A percentile compares a stretch with the other conserved stretches of the same genome.
Evolutionary conservation across 2,113 vertebrate species (phyloP).

Genomic region (Archocentrus centrarchus): DNA sequence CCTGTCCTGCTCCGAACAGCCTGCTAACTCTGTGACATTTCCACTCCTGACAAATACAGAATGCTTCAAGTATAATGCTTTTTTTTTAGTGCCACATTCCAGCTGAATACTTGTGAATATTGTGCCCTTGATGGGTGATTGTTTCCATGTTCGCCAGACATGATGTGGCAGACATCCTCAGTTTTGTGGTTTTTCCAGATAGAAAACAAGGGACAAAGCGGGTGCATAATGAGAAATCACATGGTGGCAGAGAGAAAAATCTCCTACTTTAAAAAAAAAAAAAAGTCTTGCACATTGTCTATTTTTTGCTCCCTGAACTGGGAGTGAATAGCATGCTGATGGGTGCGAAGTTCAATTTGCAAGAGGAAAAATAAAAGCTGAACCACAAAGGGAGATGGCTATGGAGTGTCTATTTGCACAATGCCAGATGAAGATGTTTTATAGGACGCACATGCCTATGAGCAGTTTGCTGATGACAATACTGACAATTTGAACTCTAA

Average conservation of each 20-base stretch:
- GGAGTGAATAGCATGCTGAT: not conserved
- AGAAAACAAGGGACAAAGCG: slow-evolving; percentile 6
- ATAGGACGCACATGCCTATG: not conserved
- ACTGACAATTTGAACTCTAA: slow-evolving; percentile 32
- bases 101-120: slow-evolving; percentile 16
- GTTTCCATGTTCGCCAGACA: slow-evolving; percentile 19
- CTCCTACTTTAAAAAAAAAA: not conserved
- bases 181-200: slow-evolving; percentile 14
- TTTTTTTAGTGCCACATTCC: not conserved
- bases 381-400: not conserved
- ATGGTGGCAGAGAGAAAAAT: not conserved
- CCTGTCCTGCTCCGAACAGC: slow-evolving; percentile 36
- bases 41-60: slow-evolving; percentile 28
- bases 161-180: not conserved
- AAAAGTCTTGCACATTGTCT: not conserved
- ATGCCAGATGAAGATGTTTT: slow-evolving; percentile 14
- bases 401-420: not conserved
- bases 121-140: slow-evolving; percentile 30
- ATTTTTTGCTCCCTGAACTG: not conserved
- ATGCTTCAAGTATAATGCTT: slow-evolving; percentile 18
- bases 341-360: slow-evolving; percentile 30
- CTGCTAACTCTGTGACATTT: slow-evolving; percentile 38
- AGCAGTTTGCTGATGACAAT: slow-evolving; percentile 9
- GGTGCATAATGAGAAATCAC: slow-evolving; percentile 19
- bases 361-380: not conserved